Evolutionary conservation across 2,888 invertebrate species (phyloP), one percentile per base, ranked within the genome.

Genomic region (Siphonodentalium dalli): DNA sequence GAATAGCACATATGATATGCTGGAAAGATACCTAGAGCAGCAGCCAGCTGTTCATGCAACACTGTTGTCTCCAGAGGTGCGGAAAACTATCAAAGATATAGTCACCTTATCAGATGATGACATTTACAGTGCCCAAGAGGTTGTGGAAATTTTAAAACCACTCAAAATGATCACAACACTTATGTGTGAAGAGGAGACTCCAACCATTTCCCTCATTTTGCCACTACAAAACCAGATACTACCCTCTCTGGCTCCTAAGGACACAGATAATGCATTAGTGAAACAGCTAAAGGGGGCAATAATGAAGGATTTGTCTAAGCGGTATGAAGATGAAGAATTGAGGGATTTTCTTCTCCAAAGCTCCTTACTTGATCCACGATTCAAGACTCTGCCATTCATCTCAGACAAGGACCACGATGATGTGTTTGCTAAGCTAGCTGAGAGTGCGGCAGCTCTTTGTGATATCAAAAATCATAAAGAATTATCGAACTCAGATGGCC

Each of bases 1-100:
- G 52, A 52, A 52, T 20, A 37, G 37, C 1, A 37, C 39, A 4
- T 43, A 44, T 21, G 51, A 56, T n/a, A 56, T 56, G 51, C 15
- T 56, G 7, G 46, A 52, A 13, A 39, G 54, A 2, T 54, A 43
- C 23, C 24, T 54, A 2, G 11, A 44, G 3, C 18, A 48, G 4
- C 54, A 54, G 18, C 43, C 54, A 13, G 46, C 56, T 24, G 29
- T 51, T n/a, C 45, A 44, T 23, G 40, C 56, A n/a, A 34, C 51
- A 3, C 42, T 51, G 11, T 15, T 34, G 9, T 26, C 38, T 9
- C 39, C 29, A 23, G 51, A 51, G 9, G 23, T 49, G 11, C 18
- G 49, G 2, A 46, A 46, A 5, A 2, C 26, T 38, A 13, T 11
- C 8, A 45, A 13, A 34, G 54, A 48, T 27, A 26, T 48, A 1